A percentile compares a stretch with the other conserved stretches of the same genome.
Evolutionary conservation across 2,113 vertebrate species (phyloP).

Genomic region (Solea solea): DNA sequence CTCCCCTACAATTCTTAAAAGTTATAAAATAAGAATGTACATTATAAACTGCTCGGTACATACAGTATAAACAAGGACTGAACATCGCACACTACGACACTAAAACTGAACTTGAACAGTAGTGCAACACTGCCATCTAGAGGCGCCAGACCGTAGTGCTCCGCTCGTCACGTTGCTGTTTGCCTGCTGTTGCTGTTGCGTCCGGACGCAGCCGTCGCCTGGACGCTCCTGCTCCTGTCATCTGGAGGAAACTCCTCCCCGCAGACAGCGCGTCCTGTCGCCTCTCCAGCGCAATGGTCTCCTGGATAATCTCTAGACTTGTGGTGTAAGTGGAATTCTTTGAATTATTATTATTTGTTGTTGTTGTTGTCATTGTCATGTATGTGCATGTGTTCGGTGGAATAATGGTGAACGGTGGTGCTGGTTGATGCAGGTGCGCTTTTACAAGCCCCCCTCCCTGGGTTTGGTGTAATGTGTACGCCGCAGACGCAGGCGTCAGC

Average conservation of each 20-base stretch:
- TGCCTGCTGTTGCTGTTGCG: conserved; percentile 40
- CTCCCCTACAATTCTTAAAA: no score
- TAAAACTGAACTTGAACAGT: no score
- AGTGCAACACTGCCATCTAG: conserved; percentile 70
- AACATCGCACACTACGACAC: no score
- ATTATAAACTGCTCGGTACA: no score
- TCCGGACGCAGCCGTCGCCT: conserved; percentile 61
- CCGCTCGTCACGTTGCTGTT: conserved; percentile 52
- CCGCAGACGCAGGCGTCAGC: conserved; percentile 38
- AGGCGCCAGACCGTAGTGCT: conserved; percentile 6
- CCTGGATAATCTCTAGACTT: conserved; percentile 98
- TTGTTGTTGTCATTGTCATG: background rate
- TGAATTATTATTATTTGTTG: background rate
- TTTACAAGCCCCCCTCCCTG: conserved; percentile 28
- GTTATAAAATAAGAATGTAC: no score
- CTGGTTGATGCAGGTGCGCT: conserved; percentile 31
- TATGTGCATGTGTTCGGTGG: background rate
- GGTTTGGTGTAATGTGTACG: conserved; percentile 45
- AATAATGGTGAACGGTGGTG: background rate
- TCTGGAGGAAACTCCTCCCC: conserved; percentile 84
- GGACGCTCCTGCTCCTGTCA: conserved; percentile 77
- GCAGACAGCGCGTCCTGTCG: conserved; percentile 73
- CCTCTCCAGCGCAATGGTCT: conserved; percentile 92
- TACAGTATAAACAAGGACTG: no score
- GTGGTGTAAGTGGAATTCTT: conserved; percentile 91